Base-by-base conservation (phyloP, 2,113 vertebrate genomes). In the Solea senegalensis region DNA sequence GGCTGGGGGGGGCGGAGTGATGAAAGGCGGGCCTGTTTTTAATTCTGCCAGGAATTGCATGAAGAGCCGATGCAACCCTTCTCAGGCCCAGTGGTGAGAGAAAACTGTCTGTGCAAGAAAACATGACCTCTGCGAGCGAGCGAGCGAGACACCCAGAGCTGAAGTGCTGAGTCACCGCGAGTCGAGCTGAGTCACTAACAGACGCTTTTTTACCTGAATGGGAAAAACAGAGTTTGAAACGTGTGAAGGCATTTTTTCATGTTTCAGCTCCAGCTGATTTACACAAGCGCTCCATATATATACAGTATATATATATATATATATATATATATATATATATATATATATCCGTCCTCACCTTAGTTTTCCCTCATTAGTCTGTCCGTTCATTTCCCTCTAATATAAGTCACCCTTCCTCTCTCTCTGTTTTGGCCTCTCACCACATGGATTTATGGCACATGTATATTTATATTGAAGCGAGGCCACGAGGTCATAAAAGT, bases 11-110 rank as follows among this genome's bases (percentile, higher is more conserved):
- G 76, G 67, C 62, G 61, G 67, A 73, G 75, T 61, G 84, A 84
- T 89, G 88, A 87, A 87, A 90, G 55, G 72, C 69, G 53, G 74
- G 81, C 80, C 91, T 91, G 92, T 76, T 92, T 92, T 86, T 88
- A 86, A 90, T 93, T 84, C 88, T 84, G 70, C 76, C 67, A 68
- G 81, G 86, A 88, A 86, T 83, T 80, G 76, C 72, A 69, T 72
- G 79, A 76, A 73, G 73, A 70, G 75, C 63, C 12, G 49, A 76
- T 73, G 77, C 27, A 21, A 9, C 50, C 72, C 54, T 78, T 65
- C 45, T 64, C 27, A 41, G 14, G 59, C 69, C 55, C 34, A 60
- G 65, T 12, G 61, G 16, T 12, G 60, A 78, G 69, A 61, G 58
- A 60, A 45, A 44, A 44, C 58, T 4, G 28, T 58, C 68, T 39